A percentile compares a stretch with the other conserved stretches of the same genome.
phyloP scores from a whole-genome alignment of 2,888 invertebrate genomes.

The Chymomyza caudatula region DNA sequence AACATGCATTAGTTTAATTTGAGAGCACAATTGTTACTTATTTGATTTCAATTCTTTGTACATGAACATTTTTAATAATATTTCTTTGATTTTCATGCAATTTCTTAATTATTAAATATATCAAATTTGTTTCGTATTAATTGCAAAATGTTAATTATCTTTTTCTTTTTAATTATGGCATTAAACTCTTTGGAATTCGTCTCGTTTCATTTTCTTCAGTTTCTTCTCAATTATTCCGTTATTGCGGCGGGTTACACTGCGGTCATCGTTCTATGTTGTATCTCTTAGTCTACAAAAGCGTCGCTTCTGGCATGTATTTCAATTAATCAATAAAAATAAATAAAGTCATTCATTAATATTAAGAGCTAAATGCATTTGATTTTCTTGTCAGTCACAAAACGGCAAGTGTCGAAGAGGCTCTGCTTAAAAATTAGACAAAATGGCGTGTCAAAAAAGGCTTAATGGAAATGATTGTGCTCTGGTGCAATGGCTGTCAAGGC shows the following conservation, averaged over 20 bases:
- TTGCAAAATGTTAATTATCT: constrained; percentile 3
- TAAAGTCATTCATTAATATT: not conserved
- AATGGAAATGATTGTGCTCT: not conserved
- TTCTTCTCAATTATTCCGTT: constrained; percentile 1
- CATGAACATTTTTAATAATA: constrained; percentile 36
- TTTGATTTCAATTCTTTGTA: constrained; percentile 50
- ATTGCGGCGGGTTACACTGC: constrained; percentile 13
- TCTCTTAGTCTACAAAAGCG: constrained; percentile 52
- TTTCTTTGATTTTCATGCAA: constrained; percentile 38
- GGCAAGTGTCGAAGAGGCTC: constrained; percentile 15
- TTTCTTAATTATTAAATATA: constrained; percentile 6
- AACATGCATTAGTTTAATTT: constrained; percentile 38
- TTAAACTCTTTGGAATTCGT: not conserved
- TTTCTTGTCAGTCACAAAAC: constrained; percentile 1
- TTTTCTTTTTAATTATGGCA: not conserved
- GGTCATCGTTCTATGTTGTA: constrained; percentile 2
- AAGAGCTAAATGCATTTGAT: not conserved
- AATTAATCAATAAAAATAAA: constrained; percentile 30
- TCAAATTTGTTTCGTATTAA: constrained; percentile 10
- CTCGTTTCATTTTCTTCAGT: not conserved
- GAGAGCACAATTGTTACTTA: constrained; percentile 28
- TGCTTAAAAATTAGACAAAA: not conserved
- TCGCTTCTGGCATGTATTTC: constrained; percentile 47
- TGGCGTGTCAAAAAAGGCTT: constrained; percentile 8
- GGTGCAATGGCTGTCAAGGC: not conserved